phyloP scores from a whole-genome alignment of 2,113 vertebrate species.

The Rhabdomys dilectus region DNA sequence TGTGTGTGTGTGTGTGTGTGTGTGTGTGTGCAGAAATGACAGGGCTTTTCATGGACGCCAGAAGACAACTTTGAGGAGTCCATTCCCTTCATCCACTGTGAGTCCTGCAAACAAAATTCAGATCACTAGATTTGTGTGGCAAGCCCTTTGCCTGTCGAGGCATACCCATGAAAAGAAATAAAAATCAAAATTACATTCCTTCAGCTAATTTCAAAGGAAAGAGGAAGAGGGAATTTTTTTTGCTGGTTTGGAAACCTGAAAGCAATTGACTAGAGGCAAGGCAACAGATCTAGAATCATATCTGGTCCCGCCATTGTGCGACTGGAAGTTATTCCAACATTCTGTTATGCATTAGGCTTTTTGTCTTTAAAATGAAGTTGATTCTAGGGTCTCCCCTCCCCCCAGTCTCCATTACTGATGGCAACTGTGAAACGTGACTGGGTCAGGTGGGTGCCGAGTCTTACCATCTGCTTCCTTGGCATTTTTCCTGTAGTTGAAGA shows the following conservation, averaged over 20 bases:
- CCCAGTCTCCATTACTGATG: background rate
- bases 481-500: background rate
- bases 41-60: background rate
- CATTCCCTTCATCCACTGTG: background rate
- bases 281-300: background rate
- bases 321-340: background rate
- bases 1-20: background rate
- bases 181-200: background rate
- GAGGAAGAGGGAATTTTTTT: accelerated
- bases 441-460: background rate
- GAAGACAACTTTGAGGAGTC: background rate
- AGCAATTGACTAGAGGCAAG: background rate
- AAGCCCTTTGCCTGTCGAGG: background rate
- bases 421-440: background rate
- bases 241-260: background rate
- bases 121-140: background rate
- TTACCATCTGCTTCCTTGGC: background rate
- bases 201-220: constrained; percentile 10
- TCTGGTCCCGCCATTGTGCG: background rate
- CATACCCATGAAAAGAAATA: background rate
- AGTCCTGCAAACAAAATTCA: background rate
- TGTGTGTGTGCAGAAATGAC: background rate
- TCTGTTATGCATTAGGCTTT: background rate
- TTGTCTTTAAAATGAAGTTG: constrained; percentile 14
- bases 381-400: background rate